A percentile compares a stretch with the other conserved stretches of the same genome.
Evolutionary conservation across 2,797 vertebrate species (phyloP).

Genomic region (Florisuga fusca): DNA sequence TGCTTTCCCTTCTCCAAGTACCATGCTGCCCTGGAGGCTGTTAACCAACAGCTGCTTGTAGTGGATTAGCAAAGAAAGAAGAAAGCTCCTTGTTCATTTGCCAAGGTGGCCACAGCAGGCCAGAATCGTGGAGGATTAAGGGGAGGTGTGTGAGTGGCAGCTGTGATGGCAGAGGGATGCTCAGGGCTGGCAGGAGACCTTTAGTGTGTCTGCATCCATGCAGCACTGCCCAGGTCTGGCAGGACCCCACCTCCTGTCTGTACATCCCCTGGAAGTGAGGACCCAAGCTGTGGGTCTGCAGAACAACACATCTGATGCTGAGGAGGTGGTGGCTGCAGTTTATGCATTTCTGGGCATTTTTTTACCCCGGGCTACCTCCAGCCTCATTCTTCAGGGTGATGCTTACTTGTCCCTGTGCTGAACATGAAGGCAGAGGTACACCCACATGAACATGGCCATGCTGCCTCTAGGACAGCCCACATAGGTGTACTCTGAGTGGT

Average conservation of each 20-base stretch:
- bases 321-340: neutral
- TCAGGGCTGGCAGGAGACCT: neutral
- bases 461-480: neutral
- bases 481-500: neutral
- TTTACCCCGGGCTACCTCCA: fast-evolving
- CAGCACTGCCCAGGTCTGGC: neutral
- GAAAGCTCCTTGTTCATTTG: neutral
- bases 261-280: neutral
- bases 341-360: neutral
- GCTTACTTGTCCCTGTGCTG: neutral
- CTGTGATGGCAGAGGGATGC: neutral
- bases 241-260: neutral
- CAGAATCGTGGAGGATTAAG: fast-evolving
- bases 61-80: neutral
- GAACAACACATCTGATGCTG: neutral
- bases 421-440: neutral
- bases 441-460: fast-evolving
- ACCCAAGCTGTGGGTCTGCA: neutral
- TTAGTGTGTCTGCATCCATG: no score
- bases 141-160: neutral
- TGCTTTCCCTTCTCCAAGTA: neutral
- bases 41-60: fast-evolving
- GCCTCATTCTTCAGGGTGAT: neutral
- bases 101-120: fast-evolving
- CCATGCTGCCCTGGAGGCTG: fast-evolving